phyloP scores from a whole-genome alignment of 1,140 invertebrate species.

The Rhopalosiphum padi region DNA sequence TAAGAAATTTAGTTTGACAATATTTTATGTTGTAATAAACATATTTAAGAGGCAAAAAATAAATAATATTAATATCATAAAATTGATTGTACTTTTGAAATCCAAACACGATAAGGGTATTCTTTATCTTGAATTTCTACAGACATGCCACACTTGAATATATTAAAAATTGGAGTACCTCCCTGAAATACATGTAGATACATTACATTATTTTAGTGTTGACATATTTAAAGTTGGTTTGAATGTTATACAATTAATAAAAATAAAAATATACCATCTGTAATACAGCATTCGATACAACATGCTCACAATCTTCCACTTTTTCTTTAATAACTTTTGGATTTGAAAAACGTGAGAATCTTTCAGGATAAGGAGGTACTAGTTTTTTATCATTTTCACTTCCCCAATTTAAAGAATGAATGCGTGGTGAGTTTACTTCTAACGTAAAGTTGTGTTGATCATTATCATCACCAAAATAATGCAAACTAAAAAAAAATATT shows the following conservation, averaged over 20 bases:
- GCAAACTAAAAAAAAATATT: slow-evolving; percentile 1
- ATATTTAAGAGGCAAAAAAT: neutral
- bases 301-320: slow-evolving; percentile 30
- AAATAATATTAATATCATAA: neutral
- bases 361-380: neutral
- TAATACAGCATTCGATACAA: slow-evolving; percentile 7
- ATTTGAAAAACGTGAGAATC: slow-evolving; percentile 21
- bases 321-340: slow-evolving; percentile 26
- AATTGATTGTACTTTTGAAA: slow-evolving; percentile 48
- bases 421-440: slow-evolving; percentile 1
- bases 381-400: slow-evolving; percentile 41
- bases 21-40: neutral
- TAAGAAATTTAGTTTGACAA: neutral
- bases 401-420: slow-evolving; percentile 53
- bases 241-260: neutral
- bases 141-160: slow-evolving; percentile 37
- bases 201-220: neutral
- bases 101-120: slow-evolving; percentile 53
- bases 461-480: slow-evolving; percentile 47
- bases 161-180: slow-evolving; percentile 46
- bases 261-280: slow-evolving; percentile 24
- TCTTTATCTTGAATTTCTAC: slow-evolving; percentile 56
- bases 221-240: neutral
- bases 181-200: slow-evolving; percentile 2
- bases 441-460: slow-evolving; percentile 46